phyloP scores from a whole-genome alignment of 2,113 vertebrate genomes.

The Noctilio leporinus region DNA sequence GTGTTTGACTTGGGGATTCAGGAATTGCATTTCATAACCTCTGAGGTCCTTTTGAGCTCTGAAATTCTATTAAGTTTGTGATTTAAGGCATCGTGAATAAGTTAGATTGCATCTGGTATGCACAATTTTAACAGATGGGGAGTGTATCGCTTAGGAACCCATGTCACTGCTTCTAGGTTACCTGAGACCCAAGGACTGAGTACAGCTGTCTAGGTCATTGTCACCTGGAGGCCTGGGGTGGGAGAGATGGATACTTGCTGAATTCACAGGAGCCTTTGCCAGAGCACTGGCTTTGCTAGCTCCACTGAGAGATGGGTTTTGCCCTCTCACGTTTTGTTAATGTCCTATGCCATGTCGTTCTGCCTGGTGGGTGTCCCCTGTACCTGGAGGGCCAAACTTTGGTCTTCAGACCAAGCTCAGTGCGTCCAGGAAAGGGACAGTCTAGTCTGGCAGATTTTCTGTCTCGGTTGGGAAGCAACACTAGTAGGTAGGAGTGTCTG shows the following conservation, averaged over 20 bases:
- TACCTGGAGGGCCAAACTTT: background rate
- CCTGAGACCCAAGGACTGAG: background rate
- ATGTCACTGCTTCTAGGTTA: fast-evolving
- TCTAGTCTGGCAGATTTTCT: background rate
- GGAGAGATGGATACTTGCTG: background rate
- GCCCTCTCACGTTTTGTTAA: background rate
- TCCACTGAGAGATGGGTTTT: background rate
- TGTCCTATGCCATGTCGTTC: background rate
- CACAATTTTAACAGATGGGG: background rate
- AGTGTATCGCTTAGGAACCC: background rate
- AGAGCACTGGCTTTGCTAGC: background rate
- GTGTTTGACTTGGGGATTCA: background rate
- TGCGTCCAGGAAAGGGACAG: background rate
- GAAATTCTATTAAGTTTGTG: background rate
- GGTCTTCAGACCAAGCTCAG: background rate
- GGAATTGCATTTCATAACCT: background rate
- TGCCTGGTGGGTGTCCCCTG: background rate
- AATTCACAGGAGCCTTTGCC: background rate
- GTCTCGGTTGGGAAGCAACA: background rate
- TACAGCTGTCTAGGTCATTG: background rate
- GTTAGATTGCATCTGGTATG: background rate
- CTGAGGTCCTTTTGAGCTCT: background rate
- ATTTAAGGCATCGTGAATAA: background rate
- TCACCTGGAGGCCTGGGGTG: background rate
- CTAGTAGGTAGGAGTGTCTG: background rate